phyloP scores from a whole-genome alignment of 2,888 invertebrate genomes.

The Pristionchus mayeri region DNA sequence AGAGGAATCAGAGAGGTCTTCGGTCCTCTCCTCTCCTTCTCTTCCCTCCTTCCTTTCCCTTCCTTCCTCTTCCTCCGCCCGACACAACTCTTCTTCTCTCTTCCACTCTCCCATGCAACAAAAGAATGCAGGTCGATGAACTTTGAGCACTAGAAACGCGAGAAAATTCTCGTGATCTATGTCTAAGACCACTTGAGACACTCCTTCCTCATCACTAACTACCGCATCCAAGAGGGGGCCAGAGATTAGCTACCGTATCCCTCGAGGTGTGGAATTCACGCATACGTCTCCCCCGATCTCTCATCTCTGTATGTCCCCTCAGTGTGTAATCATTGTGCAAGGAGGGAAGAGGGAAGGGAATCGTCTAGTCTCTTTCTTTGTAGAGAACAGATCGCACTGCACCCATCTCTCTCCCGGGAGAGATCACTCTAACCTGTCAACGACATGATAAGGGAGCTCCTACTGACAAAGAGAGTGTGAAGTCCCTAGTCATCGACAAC shows the following conservation, averaged over 20 bases:
- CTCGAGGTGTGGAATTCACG: not conserved
- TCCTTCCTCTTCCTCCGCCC: not conserved
- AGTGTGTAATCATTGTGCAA: conserved; percentile 32
- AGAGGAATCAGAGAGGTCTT: conserved; percentile 21
- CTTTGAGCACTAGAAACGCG: not conserved
- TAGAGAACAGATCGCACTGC: too few species aligned
- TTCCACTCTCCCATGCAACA: not conserved
- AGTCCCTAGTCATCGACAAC: not conserved
- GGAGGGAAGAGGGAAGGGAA: conserved; percentile 20
- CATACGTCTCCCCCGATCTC: not conserved
- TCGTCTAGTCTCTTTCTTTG: conserved; percentile 6
- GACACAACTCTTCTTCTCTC: not conserved
- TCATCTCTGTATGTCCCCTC: not conserved
- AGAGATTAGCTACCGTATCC: too few species aligned
- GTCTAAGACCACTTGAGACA: not conserved
- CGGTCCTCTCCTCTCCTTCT: not conserved
- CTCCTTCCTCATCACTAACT: not conserved
- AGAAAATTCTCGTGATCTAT: not conserved
- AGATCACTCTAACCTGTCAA: not conserved
- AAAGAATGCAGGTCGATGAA: conserved; percentile 14
- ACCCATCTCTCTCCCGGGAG: not conserved
- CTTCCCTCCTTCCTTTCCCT: not conserved
- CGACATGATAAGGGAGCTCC: not conserved
- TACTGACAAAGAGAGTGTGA: not conserved
- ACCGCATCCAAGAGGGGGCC: not conserved